Base-by-base conservation (phyloP, 2,113 vertebrate species). In the Oreochromis aureus region DNA sequence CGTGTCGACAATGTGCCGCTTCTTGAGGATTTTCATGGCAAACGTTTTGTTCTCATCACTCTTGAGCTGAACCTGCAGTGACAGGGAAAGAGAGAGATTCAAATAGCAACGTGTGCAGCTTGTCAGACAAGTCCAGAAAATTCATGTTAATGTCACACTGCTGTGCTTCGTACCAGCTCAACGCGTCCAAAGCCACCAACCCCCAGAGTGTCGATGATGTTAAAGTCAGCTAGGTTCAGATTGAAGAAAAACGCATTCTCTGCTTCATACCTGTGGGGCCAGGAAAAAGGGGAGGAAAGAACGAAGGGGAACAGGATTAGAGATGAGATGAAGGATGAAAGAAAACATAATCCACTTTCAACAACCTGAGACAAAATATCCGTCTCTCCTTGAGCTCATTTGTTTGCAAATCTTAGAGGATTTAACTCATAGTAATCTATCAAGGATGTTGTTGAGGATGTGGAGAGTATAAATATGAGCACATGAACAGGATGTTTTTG, bases 1-100 rank as follows among this genome's bases (percentile, higher is more conserved):
- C 0, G 99, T 99, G 92, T 99, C 98, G 58, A 99, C 98, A 0
- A 99, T 99, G 95, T 99, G 99, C 5, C 98, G 96, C 88, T 99
- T 99, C 96, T 99, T 99, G 94, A 99, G 96, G 90, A 99, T 99
- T 93, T 99, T 99, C 99, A 99, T 99, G 32, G 99, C 99, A 27
- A 99, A 99, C 0, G 99, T 99, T 95, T 98, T 99, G 4, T 97
- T 97, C 90, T 99, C 98, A 11, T 99, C 98, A 10, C 98, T 99
- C 92, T 99, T 99, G 89, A 99, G 94, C 94, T 99, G 98, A 90
- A 99, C 99, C 99, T 99, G 93, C 34, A 66, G 34, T 2, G 8
- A 81, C 15, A 82, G 44, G 51, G 39, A 87, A 18, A 80, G 51
- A 19, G 76, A 46, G 5, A 34, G 36, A 32, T 46, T 78, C 1